Percentiles rank a stretch among this genome's conserved stretches.
These are phyloP conservation scores for Aleiodes sp. DNA, from an alignment of 1,140 invertebrate genomes.

Conservation along the genomic window DNA sequence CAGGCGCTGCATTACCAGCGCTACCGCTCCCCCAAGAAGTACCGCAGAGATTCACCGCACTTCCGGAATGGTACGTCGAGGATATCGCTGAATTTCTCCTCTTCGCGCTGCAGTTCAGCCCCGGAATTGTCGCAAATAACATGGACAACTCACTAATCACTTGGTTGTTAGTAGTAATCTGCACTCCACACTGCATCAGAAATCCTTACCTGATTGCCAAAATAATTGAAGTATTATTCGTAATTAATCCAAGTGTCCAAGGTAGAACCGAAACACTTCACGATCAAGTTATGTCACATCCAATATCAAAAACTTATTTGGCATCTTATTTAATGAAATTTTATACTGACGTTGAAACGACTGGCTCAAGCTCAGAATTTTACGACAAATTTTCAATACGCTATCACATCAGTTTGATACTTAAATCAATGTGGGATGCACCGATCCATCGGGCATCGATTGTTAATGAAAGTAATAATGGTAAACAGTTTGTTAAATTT, in stretches of 20 bases:
- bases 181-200: constrained; percentile 88
- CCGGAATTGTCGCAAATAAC: constrained; percentile 77
- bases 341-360: constrained; percentile 98
- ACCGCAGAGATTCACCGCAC: constrained; percentile 82
- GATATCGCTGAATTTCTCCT: constrained; percentile 95
- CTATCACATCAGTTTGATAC: constrained; percentile 96
- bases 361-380: constrained; percentile 96
- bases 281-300: constrained; percentile 82
- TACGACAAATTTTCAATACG: constrained; percentile 99
- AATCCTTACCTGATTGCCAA: constrained; percentile 97
- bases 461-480: constrained; percentile 83
- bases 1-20: constrained; percentile 58
- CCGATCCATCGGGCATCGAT: constrained; percentile 75
- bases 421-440: constrained; percentile 88
- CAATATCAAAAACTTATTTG: constrained; percentile 82
- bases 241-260: constrained; percentile 85
- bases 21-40: constrained; percentile 71
- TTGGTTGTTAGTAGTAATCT: constrained; percentile 89
- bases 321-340: constrained; percentile 96
- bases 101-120: constrained; percentile 87
- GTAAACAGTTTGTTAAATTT: constrained; percentile 96
- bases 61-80: constrained; percentile 97
- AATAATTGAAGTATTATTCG: constrained; percentile 93
- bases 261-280: constrained; percentile 70
- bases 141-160: constrained; percentile 86